Percentiles rank a stretch among this genome's conserved stretches.
These are phyloP conservation scores for Dipus sagitta DNA, from an alignment of 2,797 vertebrate genomes.

Conservation along the genomic window DNA sequence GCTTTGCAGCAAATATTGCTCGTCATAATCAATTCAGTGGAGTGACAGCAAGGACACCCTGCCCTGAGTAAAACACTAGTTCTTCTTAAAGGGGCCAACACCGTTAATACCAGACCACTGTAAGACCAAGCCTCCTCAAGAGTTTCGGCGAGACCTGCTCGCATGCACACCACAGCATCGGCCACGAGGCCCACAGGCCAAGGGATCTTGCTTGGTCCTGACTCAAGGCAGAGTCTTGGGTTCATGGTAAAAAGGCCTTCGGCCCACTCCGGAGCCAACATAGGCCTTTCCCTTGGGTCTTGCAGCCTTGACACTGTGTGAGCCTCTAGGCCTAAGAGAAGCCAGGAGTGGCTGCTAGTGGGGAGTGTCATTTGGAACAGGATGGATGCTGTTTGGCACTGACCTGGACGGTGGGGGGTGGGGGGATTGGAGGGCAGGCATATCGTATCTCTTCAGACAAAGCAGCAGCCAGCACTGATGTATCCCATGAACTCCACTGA, in stretches of 20 bases:
- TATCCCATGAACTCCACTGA: neutral
- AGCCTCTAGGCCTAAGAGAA: accelerated
- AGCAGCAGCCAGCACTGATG: neutral
- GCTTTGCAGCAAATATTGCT: neutral
- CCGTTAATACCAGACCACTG: neutral
- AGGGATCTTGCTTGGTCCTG: neutral
- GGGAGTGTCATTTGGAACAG: neutral
- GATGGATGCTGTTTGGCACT: neutral
- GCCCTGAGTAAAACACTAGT: neutral
- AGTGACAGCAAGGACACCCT: neutral
- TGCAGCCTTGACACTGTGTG: accelerated
- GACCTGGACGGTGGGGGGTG: accelerated
- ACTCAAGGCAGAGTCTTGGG: neutral
- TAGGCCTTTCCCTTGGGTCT: neutral
- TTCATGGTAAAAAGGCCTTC: neutral
- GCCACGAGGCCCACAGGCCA: neutral
- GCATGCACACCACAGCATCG: too few relatives aligned
- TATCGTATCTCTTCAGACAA: neutral
- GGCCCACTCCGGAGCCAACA: neutral
- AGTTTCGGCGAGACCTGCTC: neutral
- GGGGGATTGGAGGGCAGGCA: too few relatives aligned
- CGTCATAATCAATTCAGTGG: neutral
- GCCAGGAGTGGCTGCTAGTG: neutral
- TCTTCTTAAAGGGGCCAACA: neutral
- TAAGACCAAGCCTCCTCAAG: neutral